Evolutionary conservation across 2,888 invertebrate species (phyloP).

Genomic region (Nemurella pictetii): DNA sequence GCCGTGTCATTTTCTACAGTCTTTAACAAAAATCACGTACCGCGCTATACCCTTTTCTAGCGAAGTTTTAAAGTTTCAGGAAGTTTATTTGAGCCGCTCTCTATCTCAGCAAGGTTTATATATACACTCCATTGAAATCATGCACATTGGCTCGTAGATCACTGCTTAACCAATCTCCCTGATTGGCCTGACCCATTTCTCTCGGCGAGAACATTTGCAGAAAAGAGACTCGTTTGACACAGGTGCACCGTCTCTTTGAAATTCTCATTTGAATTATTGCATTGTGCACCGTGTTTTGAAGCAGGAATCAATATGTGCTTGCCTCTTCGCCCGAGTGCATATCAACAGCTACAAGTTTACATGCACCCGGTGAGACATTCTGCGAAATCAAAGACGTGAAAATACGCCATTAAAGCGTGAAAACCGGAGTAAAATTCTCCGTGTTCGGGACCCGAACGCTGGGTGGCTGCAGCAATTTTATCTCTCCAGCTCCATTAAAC

Average conservation of each 20-base stretch:
- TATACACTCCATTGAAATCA: background rate
- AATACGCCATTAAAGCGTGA: constrained; percentile 22
- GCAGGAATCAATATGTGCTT: background rate
- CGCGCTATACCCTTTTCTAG: background rate
- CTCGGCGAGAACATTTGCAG: background rate
- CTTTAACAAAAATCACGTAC: background rate
- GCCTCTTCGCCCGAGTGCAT: background rate
- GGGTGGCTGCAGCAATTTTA: constrained; percentile 10
- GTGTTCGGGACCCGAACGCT: background rate
- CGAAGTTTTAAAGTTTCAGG: background rate
- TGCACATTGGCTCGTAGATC: background rate
- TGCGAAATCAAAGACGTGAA: constrained; percentile 21
- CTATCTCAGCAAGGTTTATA: background rate
- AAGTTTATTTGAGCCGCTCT: background rate
- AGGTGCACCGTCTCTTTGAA: background rate
- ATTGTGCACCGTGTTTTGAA: background rate
- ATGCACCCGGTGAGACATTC: background rate
- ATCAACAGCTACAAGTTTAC: background rate
- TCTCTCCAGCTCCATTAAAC: constrained; percentile 14
- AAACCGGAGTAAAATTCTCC: background rate
- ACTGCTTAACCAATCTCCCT: background rate
- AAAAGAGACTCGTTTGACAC: background rate
- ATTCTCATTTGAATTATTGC: background rate
- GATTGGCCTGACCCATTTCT: constrained; percentile 9
- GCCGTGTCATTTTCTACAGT: background rate